Base-by-base conservation (phyloP, 2,888 invertebrate genomes). In the Drosophila falleni region DNA sequence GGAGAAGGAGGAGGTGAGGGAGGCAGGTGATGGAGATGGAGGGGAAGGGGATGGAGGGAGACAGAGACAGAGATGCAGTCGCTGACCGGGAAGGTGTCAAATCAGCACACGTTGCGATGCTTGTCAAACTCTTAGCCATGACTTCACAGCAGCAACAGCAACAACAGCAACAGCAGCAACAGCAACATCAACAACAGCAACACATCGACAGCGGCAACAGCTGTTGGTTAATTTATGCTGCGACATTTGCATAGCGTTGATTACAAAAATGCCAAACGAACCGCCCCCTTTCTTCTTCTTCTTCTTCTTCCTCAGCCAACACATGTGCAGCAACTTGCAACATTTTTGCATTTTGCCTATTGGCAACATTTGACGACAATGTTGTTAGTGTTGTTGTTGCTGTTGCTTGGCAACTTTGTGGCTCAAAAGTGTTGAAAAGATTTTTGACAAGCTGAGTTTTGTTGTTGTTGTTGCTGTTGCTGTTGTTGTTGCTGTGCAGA, bases 161-260 rank as follows among this genome's bases (percentile, higher is more conserved):
- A n/a, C 62, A 62, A 19, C 55, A 37, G 50, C 67, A 42, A 41
- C 49, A 62, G 26, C 60, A 23, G 6, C 53, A 39, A 29, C 56
- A 56, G 35, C 73, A 75, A 55, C 69, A 69, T 15, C 23, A 10
- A 53, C 73, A 66, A 65, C 69, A 70, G 54, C 62, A 74, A 71
- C 76, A 78, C n/a, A n/a, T 15, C 23, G 13, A 53, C 73, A 66
- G 68, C 69, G 73, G 54, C 62, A 74, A 71, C 76, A 78, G 64
- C 78, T 70, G 69, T 67, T 89, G 85, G 80, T 89, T 91, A 91
- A 91, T 91, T 91, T 90, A 91, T 91, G 90, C 90, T 74, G 71
- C 74, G 79, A 71, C 86, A 89, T 89, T 88, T 88, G 88, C 87
- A 89, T 85, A 83, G 74, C 83, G 87, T 85, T 87, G 88, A 87